Base-by-base conservation (phyloP, 2,888 invertebrate genomes). In the Ischnura elegans region DNA sequence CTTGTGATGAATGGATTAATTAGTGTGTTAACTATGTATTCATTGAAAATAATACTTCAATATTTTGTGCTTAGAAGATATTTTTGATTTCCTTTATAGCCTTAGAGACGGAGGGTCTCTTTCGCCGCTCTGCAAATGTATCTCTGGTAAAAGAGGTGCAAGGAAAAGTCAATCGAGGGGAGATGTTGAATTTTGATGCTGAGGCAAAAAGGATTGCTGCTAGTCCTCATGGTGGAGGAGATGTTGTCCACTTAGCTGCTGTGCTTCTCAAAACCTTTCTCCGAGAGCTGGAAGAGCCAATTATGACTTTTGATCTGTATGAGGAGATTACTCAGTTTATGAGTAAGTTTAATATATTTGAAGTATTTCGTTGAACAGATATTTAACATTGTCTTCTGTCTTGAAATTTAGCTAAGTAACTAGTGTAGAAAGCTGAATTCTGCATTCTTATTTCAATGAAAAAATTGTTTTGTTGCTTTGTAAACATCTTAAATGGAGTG, bases 131-230 rank as follows among this genome's bases (percentile, higher is more conserved):
- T 0, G 98, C 99, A 0, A 98, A 98, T 95, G 98, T 98, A 94
- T 96, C 97, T 0, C 97, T 98, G 94, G 97, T 99, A 85, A 98
- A 98, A 95, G 97, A 98, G 95, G 97, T 99, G 36, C 99, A 99
- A 95, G 97, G 97, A 94, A 97, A 97, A 86, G 98, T 99, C 95
- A 99, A 99, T 96, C 97, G 97, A 94, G 99, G 99, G n/a, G 97
- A 98, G 96, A 96, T 97, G 94, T 97, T 99, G 94, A 96, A 98
- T 95, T 98, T 99, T 96, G 96, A 97, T 95, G 97, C 97, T 13
- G 98, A 98, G 96, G 98, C 98, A 0, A 99, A 99, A 96, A 97
- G 98, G 95, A 98, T 99, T 25, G 99, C 99, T 2, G 99, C 99
- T 36, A 61, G 61, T 66, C 90, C 90, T 61, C 61, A 90, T 61